Conservation (phyloP, 2,797 vertebrate genomes). For the Halcyon chelicuti region DNA sequence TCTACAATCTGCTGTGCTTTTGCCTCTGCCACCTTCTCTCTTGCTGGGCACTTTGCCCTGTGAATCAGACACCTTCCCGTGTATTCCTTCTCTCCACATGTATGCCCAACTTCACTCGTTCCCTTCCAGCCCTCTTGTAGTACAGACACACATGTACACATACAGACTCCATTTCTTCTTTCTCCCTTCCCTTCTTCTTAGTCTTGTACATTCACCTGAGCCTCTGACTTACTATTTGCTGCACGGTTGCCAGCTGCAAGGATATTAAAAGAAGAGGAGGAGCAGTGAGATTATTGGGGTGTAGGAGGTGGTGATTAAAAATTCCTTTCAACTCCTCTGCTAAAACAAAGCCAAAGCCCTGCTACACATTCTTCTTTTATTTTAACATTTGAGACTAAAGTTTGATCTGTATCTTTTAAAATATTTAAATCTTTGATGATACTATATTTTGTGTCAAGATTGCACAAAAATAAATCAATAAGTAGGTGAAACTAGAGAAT, state of each 20-base stretch:
- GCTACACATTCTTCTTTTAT: background rate
- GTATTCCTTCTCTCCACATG: background rate
- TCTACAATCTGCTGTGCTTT: background rate
- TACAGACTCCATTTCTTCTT: background rate
- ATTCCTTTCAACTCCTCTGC: background rate
- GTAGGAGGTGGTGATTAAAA: background rate
- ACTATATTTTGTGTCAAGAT: background rate
- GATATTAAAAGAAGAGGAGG: background rate
- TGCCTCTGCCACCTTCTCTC: background rate
- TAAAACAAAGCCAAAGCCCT: background rate
- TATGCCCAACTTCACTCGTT: background rate
- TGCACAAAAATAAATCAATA: background rate
- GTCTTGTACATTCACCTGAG: background rate
- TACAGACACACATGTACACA: rapidly evolving
- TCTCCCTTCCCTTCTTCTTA: background rate
- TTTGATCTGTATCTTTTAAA: background rate
- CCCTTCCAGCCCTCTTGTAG: background rate
- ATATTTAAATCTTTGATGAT: background rate
- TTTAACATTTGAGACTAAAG: background rate
- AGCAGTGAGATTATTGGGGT: background rate
- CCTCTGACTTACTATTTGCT: background rate
- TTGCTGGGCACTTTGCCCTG: background rate
- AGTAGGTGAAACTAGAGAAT: background rate
- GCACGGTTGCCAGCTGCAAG: background rate
- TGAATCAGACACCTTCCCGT: rapidly evolving